Evolutionary conservation across 2,888 invertebrate genomes (phyloP).

Genomic region (Neelides folsomi): DNA sequence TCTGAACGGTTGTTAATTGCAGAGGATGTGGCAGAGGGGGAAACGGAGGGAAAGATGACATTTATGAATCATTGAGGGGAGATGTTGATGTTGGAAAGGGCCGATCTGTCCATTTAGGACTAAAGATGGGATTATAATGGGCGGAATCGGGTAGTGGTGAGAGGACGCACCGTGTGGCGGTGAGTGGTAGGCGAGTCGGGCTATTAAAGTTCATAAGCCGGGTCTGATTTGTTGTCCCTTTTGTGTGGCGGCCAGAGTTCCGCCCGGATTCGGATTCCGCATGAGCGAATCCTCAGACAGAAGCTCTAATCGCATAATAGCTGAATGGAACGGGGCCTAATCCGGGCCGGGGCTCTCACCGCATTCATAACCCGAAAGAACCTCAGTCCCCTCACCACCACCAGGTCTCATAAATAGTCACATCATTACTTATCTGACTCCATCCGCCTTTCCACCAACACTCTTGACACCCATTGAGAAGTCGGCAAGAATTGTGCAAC

Average conservation of each 20-base stretch:
- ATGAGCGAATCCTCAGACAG: slow-evolving; percentile 30
- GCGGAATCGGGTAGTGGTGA: slow-evolving; percentile 12
- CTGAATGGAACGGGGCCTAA: slow-evolving; percentile 8
- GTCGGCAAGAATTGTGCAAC: no score
- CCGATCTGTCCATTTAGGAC: no score
- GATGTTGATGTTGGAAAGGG: no score
- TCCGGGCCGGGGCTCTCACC: slow-evolving; percentile 4
- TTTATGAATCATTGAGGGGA: no score
- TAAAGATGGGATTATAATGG: slow-evolving; percentile 3
- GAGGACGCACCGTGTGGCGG: not conserved
- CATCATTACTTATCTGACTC: no score
- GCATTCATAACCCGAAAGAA: not conserved
- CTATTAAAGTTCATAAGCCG: slow-evolving; percentile 7
- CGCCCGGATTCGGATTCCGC: slow-evolving; percentile 29
- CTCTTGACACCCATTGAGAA: no score
- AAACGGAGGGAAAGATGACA: no score
- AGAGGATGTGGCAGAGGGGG: no score
- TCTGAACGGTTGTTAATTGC: no score
- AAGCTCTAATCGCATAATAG: slow-evolving; percentile 31
- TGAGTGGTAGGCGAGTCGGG: not conserved
- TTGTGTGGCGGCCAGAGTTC: slow-evolving; percentile 29
- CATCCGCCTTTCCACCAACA: no score
- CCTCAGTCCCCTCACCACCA: not conserved
- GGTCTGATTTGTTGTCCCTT: slow-evolving; percentile 33
- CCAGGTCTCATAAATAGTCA: not conserved